These are phyloP conservation scores for Dromiciops gliroides DNA, from an alignment of 2,113 vertebrate genomes.

Conservation along the genomic window DNA sequence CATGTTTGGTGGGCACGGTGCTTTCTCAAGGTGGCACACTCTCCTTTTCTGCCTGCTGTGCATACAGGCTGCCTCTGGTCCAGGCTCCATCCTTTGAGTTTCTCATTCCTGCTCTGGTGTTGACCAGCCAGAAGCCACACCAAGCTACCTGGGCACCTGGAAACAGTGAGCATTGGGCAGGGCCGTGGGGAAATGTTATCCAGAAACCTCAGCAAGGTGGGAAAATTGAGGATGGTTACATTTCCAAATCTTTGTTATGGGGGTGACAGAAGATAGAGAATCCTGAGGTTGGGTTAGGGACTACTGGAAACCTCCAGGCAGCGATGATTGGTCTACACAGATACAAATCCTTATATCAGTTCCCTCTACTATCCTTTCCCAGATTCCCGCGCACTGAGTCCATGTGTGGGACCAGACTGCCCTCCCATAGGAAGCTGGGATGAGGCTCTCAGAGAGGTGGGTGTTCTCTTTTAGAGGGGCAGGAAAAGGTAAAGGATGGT, in stretches of 20 bases:
- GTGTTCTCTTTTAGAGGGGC: neutral
- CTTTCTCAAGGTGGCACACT: neutral
- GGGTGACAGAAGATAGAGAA: neutral
- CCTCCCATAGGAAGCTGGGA: conserved; percentile 49
- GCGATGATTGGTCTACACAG: too few relatives aligned
- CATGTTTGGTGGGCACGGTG: neutral
- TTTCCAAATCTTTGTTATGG: neutral
- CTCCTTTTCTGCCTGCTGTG: conserved; percentile 16
- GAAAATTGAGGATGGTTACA: neutral
- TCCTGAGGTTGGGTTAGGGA: neutral
- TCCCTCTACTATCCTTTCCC: neutral
- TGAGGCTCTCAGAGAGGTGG: conserved; percentile 72
- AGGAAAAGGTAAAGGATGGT: neutral
- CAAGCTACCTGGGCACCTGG: conserved; percentile 36
- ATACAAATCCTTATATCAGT: neutral
- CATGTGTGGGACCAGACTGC: conserved; percentile 61
- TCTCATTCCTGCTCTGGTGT: conserved; percentile 86
- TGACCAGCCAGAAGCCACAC: conserved; percentile 80
- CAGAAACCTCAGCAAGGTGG: neutral
- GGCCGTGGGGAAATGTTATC: neutral
- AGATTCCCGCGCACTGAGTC: conserved; percentile 48
- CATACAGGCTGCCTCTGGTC: conserved; percentile 87
- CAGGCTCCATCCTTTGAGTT: conserved; percentile 90
- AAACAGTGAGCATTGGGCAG: conserved; percentile 82
- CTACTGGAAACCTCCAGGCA: neutral